Conservation (phyloP, 2,797 vertebrate genomes). For the Sciurus carolinensis region DNA sequence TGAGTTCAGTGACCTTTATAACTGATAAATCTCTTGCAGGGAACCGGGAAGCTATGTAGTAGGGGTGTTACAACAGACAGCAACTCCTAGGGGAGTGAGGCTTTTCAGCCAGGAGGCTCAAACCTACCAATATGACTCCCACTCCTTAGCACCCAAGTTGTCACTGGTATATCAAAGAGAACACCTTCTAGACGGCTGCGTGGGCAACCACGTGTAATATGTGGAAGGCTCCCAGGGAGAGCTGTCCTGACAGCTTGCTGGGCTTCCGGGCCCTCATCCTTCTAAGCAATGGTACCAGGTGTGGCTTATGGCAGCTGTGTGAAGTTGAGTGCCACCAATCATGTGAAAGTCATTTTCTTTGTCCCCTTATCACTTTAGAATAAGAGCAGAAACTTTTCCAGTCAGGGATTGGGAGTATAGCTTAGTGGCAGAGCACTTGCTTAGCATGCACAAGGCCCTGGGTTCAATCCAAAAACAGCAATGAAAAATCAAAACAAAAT, state of each 20-base stretch:
- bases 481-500: too few relatives aligned
- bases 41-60: neutral
- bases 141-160: neutral
- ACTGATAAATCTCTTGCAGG: neutral
- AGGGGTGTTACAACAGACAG: too few relatives aligned
- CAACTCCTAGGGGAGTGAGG: neutral
- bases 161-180: neutral
- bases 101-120: neutral
- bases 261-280: neutral
- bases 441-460: too few relatives aligned
- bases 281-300: neutral
- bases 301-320: accelerated
- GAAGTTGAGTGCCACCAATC: neutral
- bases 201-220: too few relatives aligned
- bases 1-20: neutral
- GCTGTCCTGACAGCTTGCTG: neutral
- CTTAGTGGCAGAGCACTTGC: too few relatives aligned
- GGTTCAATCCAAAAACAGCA: too few relatives aligned
- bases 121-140: neutral
- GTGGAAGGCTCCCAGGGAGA: neutral
- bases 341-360: neutral
- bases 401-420: too few relatives aligned
- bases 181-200: neutral
- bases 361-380: neutral
- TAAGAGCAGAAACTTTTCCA: too few relatives aligned